Evolutionary conservation across 2,888 invertebrate species (phyloP).

Genomic region (Eumacrocentrus americanus): DNA sequence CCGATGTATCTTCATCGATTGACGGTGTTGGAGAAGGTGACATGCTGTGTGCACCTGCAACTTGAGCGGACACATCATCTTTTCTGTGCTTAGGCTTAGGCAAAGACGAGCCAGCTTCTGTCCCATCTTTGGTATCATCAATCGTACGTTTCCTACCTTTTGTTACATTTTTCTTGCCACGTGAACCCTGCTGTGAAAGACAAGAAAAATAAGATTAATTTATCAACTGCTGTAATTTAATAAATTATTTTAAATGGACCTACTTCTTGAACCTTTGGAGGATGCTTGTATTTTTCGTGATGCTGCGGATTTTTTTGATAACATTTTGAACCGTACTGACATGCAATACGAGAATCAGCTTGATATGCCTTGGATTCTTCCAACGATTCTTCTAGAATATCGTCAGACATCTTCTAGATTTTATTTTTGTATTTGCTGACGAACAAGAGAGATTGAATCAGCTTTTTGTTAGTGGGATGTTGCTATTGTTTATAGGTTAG

Average conservation of each 20-base stretch:
- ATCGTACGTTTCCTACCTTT: constrained; percentile 32
- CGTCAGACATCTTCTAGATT: constrained; percentile 18
- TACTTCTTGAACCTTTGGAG: constrained; percentile 59
- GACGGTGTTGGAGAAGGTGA: constrained; percentile 33
- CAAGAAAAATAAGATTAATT: neutral
- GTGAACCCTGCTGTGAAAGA: neutral
- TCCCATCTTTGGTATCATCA: no score
- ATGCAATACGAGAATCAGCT: constrained; percentile 65
- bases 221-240: constrained; percentile 1
- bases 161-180: constrained; percentile 28
- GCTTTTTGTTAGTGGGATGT: no score
- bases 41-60: constrained; percentile 24
- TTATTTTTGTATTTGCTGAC: no score
- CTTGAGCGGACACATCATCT: constrained; percentile 12
- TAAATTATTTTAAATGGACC: constrained; percentile 21
- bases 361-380: constrained; percentile 37
- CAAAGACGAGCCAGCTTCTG: no score
- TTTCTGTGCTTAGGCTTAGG: constrained; percentile 29
- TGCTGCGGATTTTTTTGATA: constrained; percentile 83
- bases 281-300: constrained; percentile 77
- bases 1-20: neutral
- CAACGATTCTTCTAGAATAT: constrained; percentile 31
- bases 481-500: no score
- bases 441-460: no score
- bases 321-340: constrained; percentile 80